These are phyloP conservation scores for Passer domesticus DNA, from an alignment of 2,113 vertebrate genomes.

Conservation along the genomic window DNA sequence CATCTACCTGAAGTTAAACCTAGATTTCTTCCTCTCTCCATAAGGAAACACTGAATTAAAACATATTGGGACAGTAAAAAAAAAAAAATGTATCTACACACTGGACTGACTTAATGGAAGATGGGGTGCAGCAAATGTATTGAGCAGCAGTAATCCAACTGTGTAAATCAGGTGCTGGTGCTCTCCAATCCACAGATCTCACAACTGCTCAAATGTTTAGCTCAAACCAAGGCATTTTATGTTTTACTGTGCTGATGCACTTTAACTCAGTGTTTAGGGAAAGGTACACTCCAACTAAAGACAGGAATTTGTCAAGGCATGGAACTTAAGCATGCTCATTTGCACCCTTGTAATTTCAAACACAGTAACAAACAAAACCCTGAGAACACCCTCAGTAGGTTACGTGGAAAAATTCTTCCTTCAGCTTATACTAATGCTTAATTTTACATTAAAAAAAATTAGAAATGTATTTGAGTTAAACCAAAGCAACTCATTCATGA, in stretches of 20 bases:
- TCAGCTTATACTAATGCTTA: background rate
- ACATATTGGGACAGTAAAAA: background rate
- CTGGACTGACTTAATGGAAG: background rate
- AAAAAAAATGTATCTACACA: background rate
- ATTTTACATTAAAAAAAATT: background rate
- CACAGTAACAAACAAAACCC: background rate
- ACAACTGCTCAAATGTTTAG: background rate
- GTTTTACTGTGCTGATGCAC: background rate
- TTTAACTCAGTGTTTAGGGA: background rate
- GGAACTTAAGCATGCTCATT: background rate
- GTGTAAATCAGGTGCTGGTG: background rate
- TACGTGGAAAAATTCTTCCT: background rate
- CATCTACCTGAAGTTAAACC: background rate
- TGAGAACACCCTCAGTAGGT: background rate
- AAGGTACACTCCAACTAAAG: background rate
- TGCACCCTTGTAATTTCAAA: background rate
- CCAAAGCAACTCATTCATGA: background rate
- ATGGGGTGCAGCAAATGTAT: background rate
- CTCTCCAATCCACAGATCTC: background rate
- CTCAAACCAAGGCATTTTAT: background rate
- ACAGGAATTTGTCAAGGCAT: background rate
- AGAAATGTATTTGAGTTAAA: background rate
- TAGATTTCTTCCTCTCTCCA: background rate
- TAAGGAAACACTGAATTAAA: background rate
- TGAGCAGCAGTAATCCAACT: background rate